Base-by-base conservation (phyloP, 2,797 vertebrate species). In the Mycteria americana region DNA sequence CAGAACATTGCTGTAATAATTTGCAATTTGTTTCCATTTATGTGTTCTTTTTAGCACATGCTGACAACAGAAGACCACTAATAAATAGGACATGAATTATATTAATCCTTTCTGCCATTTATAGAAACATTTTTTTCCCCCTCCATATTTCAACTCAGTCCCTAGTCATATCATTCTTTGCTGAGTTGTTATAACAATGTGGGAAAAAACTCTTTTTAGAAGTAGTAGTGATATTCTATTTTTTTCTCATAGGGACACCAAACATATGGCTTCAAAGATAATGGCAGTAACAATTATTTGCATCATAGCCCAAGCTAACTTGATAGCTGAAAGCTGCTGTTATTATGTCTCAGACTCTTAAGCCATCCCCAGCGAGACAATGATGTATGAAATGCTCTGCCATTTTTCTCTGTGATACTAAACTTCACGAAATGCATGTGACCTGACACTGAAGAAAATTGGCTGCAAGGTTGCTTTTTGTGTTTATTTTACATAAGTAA, bases 221-320 rank as follows among this genome's bases (percentile, higher is more conserved):
- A 95, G 19, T 89, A 93, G 90, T 43, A 56, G 16, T 30, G 78
- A 70, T 82, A 88, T 83, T 88, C 65, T 95, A 13, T 22, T 96
- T 91, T 96, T 97, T 80, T 95, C 95, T 98, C 78, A n/a, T 45
- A 92, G 92, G 93, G 77, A 93, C 76, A 93, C 87, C 73, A 97
- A 96, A 94, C 89, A 97, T 94, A 97, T 98, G 97, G 91, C 92
- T 97, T 96, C 90, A 97, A 97, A 97, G 95, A 97, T 97, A 97
- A 98, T 97, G 93, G 84, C 82, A 94, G 74, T 92, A 97, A 96
- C 92, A 97, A 97, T 98, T 98, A 97, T 96, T 97, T 98, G 96
- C 95, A 96, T 96, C 94, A 94, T 78, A 97, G 80, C 94, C 91
- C 33, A 2, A 94, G 48, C 92, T 94, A 97, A 96, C 77, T 88